These are phyloP conservation scores for Lophura nycthemera DNA, from an alignment of 2,113 vertebrate genomes.

Conservation along the genomic window DNA sequence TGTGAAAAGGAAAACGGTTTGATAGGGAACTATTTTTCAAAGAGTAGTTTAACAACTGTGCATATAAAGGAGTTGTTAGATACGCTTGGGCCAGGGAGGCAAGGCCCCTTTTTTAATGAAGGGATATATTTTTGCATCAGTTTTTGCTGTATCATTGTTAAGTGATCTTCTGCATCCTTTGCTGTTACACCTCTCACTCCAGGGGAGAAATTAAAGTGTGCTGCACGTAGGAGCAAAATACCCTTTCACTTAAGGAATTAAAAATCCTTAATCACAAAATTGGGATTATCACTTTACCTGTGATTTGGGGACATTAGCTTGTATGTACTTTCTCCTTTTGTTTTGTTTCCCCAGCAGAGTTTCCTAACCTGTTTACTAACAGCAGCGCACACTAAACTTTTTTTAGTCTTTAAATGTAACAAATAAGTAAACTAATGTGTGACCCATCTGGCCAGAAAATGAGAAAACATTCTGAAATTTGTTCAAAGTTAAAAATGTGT, in stretches of 20 bases:
- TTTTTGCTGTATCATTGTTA: background rate
- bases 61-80: conserved; percentile 21
- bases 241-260: background rate
- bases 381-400: background rate
- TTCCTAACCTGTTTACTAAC: background rate
- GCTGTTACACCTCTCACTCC: background rate
- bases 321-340: background rate
- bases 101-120: background rate
- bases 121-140: background rate
- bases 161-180: background rate
- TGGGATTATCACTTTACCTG: background rate
- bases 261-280: background rate
- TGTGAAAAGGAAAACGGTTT: conserved; percentile 80
- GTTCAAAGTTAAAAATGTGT: background rate
- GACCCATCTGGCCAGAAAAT: background rate
- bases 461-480: background rate
- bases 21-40: conserved; percentile 76
- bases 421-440: background rate
- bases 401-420: background rate
- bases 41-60: conserved; percentile 48
- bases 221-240: background rate
- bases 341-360: background rate
- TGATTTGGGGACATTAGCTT: background rate
- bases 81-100: conserved; percentile 2
- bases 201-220: background rate